Evolutionary conservation across 2,888 invertebrate species (phyloP), one percentile per base, ranked within the genome.

Genomic region (Cerceris rybyensis): DNA sequence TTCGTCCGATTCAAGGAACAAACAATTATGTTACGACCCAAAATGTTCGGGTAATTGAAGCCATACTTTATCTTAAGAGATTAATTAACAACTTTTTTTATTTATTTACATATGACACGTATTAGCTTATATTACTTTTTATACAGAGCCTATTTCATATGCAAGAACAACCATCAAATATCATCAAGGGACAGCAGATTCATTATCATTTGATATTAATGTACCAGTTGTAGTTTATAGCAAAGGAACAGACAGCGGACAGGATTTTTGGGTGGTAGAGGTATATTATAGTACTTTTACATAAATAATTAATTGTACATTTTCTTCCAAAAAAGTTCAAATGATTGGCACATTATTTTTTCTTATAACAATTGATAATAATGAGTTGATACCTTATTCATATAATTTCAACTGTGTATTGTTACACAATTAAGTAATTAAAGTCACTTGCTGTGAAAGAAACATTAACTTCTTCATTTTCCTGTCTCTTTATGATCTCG

Each of bases 11-110:
- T 93, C 95, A 88, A 95, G 96, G 70, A 95, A 96, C 90, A 94
- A 95, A 92, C 94, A 96, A 88, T 93, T 94, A 89, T 97, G 97
- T 94, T 95, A 93, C 86, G 95, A 96, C 93, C 92, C 93, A 91
- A 92, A 95, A 90, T 97, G 97, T 92, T 94, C 94, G 92, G 94
- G 97, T 97, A 88, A 88, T 80, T 90, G 90, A 91, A 91, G 90
- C 90, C 89, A 89, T 91, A 90, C 89, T 89, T 90, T 89, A 83
- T 74, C 78, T 80, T 80, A 70, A 61, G 50, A 67, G 79, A 93
- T 92, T 91, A 70, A 86, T 83, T 85, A 80, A 78, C 76, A 85
- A 80, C 78, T 74, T 82, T 75, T 65, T 61, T 54, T 8, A 54
- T n/a, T 66, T 14, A 11, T 9, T 41, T 49, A n/a, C 39, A 52